These are phyloP conservation scores for Hecatera dysodea DNA, from an alignment of 2,888 invertebrate species.

Conservation along the genomic window DNA sequence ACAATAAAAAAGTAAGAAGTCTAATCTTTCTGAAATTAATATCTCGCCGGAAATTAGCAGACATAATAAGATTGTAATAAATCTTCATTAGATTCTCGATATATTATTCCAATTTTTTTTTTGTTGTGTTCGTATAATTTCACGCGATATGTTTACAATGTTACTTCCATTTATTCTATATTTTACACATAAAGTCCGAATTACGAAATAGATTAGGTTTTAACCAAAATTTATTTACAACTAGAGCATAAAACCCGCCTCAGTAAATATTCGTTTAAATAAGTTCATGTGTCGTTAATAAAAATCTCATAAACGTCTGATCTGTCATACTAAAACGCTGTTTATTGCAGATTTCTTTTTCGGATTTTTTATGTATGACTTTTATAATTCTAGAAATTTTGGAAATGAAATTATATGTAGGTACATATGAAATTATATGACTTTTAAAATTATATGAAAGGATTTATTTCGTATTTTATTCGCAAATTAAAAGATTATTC, in stretches of 20 bases:
- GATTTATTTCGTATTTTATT: not conserved
- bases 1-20: not conserved
- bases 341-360: slow-evolving; percentile 29
- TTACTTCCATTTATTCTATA: not conserved
- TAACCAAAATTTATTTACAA: slow-evolving; percentile 31
- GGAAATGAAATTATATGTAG: not conserved
- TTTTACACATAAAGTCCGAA: not conserved
- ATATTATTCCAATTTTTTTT: too few species aligned
- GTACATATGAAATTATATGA: too few species aligned
- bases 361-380: not conserved
- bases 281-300: slow-evolving; percentile 33
- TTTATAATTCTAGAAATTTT: not conserved
- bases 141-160: too few species aligned
- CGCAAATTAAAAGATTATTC: too few species aligned
- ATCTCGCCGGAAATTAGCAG: too few species aligned
- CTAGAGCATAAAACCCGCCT: slow-evolving; percentile 22
- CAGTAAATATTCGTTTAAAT: slow-evolving; percentile 27
- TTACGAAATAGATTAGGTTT: slow-evolving; percentile 15
- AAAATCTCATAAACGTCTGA: slow-evolving; percentile 35
- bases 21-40: not conserved
- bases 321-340: slow-evolving; percentile 31
- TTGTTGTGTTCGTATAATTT: too few species aligned
- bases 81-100: too few species aligned
- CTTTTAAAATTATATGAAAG: too few species aligned
- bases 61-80: too few species aligned